Percentiles rank a stretch among this genome's conserved stretches.
phyloP scores from a whole-genome alignment of 2,888 invertebrate genomes.

The Rapana venosa region DNA sequence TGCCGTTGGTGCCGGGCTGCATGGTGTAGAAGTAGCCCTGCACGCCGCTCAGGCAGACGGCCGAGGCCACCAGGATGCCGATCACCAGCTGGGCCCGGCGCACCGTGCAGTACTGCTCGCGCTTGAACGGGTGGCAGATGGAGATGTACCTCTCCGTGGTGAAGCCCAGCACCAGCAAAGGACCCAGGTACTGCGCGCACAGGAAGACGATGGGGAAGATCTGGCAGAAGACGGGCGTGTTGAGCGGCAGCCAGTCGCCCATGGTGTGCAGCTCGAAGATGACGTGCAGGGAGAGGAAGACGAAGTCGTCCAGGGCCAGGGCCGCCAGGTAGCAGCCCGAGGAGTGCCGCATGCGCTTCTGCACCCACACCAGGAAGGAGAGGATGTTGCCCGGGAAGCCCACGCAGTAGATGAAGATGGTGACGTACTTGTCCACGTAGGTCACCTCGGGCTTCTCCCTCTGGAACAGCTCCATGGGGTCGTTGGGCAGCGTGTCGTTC shows the following conservation, averaged over 20 bases:
- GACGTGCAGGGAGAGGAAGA: constrained; percentile 74
- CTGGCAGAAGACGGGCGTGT: constrained; percentile 73
- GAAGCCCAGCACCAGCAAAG: constrained; percentile 76
- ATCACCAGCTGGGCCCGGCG: constrained; percentile 71
- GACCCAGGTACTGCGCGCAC: constrained; percentile 75
- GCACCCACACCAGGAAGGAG: constrained; percentile 77
- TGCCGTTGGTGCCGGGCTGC: constrained; percentile 34
- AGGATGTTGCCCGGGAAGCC: constrained; percentile 78
- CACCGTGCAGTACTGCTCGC: constrained; percentile 74
- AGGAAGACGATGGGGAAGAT: constrained; percentile 73
- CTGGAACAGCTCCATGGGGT: background rate
- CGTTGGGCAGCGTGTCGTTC: background rate
- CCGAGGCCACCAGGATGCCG: constrained; percentile 60
- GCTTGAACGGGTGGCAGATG: constrained; percentile 76
- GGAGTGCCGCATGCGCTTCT: constrained; percentile 76
- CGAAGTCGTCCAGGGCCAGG: constrained; percentile 74
- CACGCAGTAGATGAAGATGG: constrained; percentile 73
- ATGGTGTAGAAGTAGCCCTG: constrained; percentile 76
- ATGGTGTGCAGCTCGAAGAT: constrained; percentile 71
- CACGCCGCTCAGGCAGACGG: constrained; percentile 67
- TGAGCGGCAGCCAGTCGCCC: constrained; percentile 66
- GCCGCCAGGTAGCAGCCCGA: constrained; percentile 78
- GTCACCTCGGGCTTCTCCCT: background rate
- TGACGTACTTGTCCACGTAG: constrained; percentile 66
- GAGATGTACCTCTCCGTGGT: constrained; percentile 77